Conservation (phyloP, 2,113 vertebrate genomes). For the Leptobrachium ailaonicum region DNA sequence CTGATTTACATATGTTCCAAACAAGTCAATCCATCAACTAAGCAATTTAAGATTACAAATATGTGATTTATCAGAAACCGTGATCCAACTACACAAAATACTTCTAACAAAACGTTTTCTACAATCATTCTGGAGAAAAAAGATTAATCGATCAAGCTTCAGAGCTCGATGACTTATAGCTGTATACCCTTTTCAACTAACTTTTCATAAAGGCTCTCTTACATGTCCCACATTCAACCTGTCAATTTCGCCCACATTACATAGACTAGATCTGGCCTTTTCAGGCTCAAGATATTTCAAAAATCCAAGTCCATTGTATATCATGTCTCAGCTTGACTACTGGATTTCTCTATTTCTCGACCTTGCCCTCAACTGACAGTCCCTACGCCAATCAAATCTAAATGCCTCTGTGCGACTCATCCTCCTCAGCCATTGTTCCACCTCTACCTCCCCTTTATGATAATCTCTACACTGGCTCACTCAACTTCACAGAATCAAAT, state of each 20-base stretch:
- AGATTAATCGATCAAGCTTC: not conserved
- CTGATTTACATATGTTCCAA: not conserved
- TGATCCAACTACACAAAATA: not conserved
- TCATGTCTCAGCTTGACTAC: not conserved
- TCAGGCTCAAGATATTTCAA: not conserved
- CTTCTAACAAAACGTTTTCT: not conserved
- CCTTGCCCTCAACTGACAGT: no score
- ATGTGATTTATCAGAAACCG: not conserved
- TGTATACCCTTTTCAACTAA: not conserved
- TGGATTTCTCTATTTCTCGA: no score
- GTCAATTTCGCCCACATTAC: not conserved
- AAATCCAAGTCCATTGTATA: not conserved
- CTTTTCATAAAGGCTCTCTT: not conserved
- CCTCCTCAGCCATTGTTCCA: no score
- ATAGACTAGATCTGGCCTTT: not conserved
- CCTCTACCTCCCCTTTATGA: no score
- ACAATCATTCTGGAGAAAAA: not conserved
- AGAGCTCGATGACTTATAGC: not conserved
- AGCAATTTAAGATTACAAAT: not conserved
- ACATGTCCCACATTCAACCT: not conserved
- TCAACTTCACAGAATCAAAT: no score
- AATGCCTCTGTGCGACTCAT: no score
- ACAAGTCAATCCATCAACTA: not conserved
- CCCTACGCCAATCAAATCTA: no score
- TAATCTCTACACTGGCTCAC: no score